phyloP scores from a whole-genome alignment of 2,888 invertebrate species.

The Volucella inflata region DNA sequence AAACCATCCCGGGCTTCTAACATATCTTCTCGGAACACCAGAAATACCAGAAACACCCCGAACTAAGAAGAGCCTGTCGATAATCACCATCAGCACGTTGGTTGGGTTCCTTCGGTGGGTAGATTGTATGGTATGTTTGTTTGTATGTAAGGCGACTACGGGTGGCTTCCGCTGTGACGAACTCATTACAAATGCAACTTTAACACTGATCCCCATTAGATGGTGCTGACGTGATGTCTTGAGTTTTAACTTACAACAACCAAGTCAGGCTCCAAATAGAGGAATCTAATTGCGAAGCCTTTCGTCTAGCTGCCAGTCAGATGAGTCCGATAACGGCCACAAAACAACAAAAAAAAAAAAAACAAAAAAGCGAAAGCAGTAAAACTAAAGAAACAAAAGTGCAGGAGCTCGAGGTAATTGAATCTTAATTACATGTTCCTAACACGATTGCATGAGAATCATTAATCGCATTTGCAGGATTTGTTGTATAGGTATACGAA shows the following conservation, averaged over 20 bases:
- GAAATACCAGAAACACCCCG: background rate
- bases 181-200: constrained; percentile 68
- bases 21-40: too few species aligned
- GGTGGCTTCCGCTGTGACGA: constrained; percentile 33
- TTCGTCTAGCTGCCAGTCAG: constrained; percentile 18
- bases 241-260: constrained; percentile 12
- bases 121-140: too few species aligned
- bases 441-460: constrained; percentile 67
- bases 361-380: constrained; percentile 65
- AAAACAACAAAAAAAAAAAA: background rate
- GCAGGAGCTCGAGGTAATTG: constrained; percentile 65
- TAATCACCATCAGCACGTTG: constrained; percentile 25
- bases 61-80: constrained; percentile 15
- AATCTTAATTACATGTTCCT: constrained; percentile 72
- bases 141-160: constrained; percentile 55
- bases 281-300: constrained; percentile 47
- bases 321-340: background rate
- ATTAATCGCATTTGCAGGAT: constrained; percentile 73
- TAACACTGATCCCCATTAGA: constrained; percentile 51
- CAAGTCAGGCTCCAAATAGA: constrained; percentile 37
- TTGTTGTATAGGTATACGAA: constrained; percentile 45
- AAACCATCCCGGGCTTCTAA: constrained; percentile 1
- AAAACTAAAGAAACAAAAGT: constrained; percentile 48
- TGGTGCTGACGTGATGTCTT: constrained; percentile 58
- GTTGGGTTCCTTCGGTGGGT: background rate